Conservation (phyloP, 2,888 invertebrate species). For the Didymodactylos carnosus region DNA sequence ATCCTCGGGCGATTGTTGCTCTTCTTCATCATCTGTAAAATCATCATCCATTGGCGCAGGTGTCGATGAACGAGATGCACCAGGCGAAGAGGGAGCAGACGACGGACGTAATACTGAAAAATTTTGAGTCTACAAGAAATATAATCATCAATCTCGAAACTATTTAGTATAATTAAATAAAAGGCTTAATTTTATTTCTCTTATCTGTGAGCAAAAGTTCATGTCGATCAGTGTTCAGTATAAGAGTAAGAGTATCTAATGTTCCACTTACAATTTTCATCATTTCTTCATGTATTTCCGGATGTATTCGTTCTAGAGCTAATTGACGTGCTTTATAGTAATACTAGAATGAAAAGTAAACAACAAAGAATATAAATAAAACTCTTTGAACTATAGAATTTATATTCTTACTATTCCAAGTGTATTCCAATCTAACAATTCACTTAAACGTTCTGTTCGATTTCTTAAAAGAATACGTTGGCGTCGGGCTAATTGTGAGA, state of each 20-base stretch:
- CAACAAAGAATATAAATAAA: background rate
- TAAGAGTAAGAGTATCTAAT: no score
- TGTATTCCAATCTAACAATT: conserved; percentile 90
- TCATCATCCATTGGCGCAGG: background rate
- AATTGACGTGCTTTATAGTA: background rate
- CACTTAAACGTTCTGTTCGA: conserved; percentile 82
- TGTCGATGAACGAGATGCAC: background rate
- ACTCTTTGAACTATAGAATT: background rate
- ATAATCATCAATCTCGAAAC: no score
- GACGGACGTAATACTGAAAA: no score
- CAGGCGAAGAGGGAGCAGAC: background rate
- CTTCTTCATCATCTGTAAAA: background rate
- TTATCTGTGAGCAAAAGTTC: no score
- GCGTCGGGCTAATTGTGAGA: conserved; percentile 63
- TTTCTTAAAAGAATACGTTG: conserved; percentile 95
- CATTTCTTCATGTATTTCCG: background rate
- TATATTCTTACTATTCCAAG: conserved; percentile 60
- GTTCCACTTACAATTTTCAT: background rate
- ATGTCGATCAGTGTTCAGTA: no score
- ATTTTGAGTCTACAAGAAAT: no score
- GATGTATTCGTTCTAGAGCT: background rate
- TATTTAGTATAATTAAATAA: no score
- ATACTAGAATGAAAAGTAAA: background rate
- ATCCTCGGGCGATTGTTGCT: background rate
- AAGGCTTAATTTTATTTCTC: no score